Percentiles rank a stretch among this genome's conserved stretches.
phyloP scores from a whole-genome alignment of 2,888 invertebrate species.

The Athripsodes cinereus region DNA sequence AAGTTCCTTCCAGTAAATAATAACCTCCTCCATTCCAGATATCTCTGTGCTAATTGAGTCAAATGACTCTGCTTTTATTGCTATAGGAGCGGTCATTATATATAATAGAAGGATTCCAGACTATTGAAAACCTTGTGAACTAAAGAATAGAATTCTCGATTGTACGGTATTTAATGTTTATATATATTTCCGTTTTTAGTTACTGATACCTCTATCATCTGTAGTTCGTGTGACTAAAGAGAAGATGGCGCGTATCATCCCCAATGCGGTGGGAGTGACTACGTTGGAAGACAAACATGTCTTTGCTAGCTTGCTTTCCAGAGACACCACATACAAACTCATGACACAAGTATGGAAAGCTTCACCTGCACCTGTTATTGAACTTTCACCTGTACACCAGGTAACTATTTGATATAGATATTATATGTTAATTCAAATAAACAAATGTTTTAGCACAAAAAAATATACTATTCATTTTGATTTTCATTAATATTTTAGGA shows the following conservation, averaged over 20 bases:
- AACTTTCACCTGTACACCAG: conserved; percentile 34
- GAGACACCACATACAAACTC: conserved; percentile 81
- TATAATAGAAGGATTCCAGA: no score
- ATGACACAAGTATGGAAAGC: conserved; percentile 82
- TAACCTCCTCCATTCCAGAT: no score
- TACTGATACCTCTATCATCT: conserved; percentile 80
- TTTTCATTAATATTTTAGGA: conserved; percentile 34
- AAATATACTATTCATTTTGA: neutral
- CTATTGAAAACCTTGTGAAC: no score
- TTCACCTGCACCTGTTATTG: conserved; percentile 43
- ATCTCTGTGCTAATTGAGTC: no score
- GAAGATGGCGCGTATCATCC: conserved; percentile 89
- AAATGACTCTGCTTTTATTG: no score
- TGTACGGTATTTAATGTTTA: no score
- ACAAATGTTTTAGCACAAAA: no score
- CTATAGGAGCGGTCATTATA: no score
- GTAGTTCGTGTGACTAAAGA: conserved; percentile 87
- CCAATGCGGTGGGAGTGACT: conserved; percentile 86
- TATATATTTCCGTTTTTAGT: conserved; percentile 46
- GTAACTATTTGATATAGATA: no score
- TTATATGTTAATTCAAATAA: no score
- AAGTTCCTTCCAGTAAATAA: no score
- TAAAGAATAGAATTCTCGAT: no score
- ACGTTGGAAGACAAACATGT: conserved; percentile 83
- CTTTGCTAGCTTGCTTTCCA: conserved; percentile 83